phyloP scores from a whole-genome alignment of 2,113 vertebrate genomes.

The Tragelaphus buxtoni region DNA sequence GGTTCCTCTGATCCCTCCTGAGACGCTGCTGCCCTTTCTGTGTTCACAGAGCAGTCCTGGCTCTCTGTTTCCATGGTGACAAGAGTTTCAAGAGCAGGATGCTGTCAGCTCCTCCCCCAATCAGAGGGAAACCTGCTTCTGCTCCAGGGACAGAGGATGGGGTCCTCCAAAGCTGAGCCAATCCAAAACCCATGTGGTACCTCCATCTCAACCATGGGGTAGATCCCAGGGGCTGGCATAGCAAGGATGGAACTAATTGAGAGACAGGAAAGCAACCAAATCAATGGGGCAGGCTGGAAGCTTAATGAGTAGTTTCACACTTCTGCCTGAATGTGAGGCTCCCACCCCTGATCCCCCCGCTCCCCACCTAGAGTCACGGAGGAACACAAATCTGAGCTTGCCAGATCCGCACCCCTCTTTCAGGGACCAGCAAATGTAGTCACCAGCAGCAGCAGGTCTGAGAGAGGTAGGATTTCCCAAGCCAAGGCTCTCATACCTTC shows the following conservation, averaged over 20 bases:
- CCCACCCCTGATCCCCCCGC: not conserved
- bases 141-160: not conserved
- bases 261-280: not conserved
- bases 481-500: not conserved
- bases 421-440: not conserved
- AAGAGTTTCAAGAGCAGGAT: conserved; percentile 63
- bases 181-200: not conserved
- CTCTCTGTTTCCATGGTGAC: conserved; percentile 83
- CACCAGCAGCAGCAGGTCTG: not conserved
- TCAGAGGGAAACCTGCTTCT: conserved; percentile 39
- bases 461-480: not conserved
- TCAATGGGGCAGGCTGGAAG: not conserved
- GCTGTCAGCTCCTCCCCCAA: conserved; percentile 45
- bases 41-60: conserved; percentile 43
- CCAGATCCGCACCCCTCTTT: not conserved
- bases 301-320: not conserved
- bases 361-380: not conserved
- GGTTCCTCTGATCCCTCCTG: conserved; percentile 54
- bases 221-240: not conserved
- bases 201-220: not conserved
- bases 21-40: conserved; percentile 66
- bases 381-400: not conserved
- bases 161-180: conserved; percentile 27
- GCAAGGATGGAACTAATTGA: not conserved
- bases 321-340: not conserved